Percentiles rank a stretch among this genome's conserved stretches.
These are phyloP conservation scores for Dinoponera quadriceps DNA, from an alignment of 1,140 invertebrate genomes.

Conservation along the genomic window DNA sequence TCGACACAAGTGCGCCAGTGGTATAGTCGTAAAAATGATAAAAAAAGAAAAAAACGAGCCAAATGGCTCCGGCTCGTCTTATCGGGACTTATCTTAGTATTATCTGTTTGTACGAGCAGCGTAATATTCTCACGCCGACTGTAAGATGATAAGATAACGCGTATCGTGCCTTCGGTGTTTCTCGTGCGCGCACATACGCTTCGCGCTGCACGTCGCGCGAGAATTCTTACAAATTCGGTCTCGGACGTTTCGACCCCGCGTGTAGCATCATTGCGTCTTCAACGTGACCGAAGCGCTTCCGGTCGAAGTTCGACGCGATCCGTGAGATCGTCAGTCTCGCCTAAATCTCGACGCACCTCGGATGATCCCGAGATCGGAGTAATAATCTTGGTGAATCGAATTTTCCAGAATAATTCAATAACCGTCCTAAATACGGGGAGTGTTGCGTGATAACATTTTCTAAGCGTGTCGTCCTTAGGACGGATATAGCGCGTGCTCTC, in stretches of 20 bases:
- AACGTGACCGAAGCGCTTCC: too few species aligned
- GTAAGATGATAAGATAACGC: constrained; percentile 65
- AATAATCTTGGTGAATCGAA: too few species aligned
- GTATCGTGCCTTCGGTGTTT: background rate
- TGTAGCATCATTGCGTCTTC: background rate
- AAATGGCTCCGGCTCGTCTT: constrained; percentile 53
- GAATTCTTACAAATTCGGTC: constrained; percentile 1
- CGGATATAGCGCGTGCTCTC: too few species aligned
- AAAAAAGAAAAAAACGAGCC: constrained; percentile 51
- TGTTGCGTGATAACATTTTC: too few species aligned
- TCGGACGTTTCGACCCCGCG: background rate
- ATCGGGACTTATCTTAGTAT: constrained; percentile 60
- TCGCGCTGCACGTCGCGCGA: background rate
- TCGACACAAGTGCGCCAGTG: constrained; percentile 9
- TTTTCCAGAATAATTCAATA: too few species aligned
- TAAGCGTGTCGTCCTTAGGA: too few species aligned
- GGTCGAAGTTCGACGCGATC: too few species aligned
- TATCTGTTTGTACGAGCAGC: constrained; percentile 65
- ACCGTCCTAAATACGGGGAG: too few species aligned
- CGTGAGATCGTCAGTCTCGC: too few species aligned
- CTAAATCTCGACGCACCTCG: too few species aligned
- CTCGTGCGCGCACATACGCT: background rate
- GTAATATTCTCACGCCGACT: constrained; percentile 54
- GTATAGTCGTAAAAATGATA: constrained; percentile 34
- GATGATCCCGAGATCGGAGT: too few species aligned